A percentile compares a stretch with the other conserved stretches of the same genome.
Conservation (phyloP, 1,140 invertebrate species). For the Zophobas atratus region DNA sequence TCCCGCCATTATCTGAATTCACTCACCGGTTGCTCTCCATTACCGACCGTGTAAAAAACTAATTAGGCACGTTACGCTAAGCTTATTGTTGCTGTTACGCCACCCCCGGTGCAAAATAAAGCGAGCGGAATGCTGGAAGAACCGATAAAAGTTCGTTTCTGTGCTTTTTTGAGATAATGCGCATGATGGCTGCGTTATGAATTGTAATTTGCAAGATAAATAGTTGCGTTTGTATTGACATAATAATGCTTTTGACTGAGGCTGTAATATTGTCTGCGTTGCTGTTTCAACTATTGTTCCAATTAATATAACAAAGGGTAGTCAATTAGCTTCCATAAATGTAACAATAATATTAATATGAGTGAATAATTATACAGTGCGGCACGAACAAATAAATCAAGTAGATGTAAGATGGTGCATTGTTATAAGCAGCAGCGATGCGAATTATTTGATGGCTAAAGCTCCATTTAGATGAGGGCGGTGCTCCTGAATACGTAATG, state of each 20-base stretch:
- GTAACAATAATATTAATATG: conserved; percentile 36
- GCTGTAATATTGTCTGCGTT: background rate
- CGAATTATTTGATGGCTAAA: background rate
- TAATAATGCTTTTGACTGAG: conserved; percentile 4
- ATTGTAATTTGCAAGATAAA: background rate
- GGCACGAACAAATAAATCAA: conserved; percentile 16
- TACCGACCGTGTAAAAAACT: conserved; percentile 13
- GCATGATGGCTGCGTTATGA: background rate
- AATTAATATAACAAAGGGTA: conserved; percentile 23
- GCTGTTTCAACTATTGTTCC: conserved; percentile 27
- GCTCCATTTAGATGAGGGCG: background rate
- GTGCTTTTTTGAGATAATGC: background rate
- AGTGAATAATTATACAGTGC: background rate
- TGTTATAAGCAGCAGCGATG: conserved; percentile 3
- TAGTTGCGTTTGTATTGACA: background rate
- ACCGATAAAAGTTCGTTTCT: conserved; percentile 10
- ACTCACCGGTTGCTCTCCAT: conserved; percentile 27
- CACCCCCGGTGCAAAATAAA: conserved; percentile 8
- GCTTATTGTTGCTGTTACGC: conserved; percentile 21
- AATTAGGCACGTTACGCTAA: conserved; percentile 25
- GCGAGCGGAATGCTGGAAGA: conserved; percentile 1
- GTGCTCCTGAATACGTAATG: background rate
- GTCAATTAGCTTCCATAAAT: conserved; percentile 19
- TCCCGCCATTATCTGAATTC: background rate
- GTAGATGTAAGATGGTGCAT: conserved; percentile 9